Evolutionary conservation across 2,113 vertebrate species (phyloP).

Genomic region (Psittacula cyanocephala): DNA sequence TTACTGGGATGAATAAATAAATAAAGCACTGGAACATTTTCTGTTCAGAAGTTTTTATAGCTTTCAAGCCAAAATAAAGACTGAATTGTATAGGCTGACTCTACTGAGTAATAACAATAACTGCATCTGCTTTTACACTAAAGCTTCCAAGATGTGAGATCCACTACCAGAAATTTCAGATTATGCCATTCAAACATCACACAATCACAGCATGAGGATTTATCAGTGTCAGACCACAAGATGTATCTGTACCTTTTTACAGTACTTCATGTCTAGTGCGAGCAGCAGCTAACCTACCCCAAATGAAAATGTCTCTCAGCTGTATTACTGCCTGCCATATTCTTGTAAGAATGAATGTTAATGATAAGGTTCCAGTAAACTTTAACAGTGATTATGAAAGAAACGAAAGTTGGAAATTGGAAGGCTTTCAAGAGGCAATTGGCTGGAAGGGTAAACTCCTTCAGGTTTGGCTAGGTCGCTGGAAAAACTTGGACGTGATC

Average conservation of each 20-base stretch:
- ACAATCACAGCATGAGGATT: not conserved
- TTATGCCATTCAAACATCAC: not conserved
- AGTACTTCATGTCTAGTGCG: not conserved
- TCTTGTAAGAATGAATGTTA: not conserved
- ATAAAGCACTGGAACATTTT: not conserved
- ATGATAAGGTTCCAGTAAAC: not conserved
- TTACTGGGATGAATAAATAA: not conserved
- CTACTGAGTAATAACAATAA: not conserved
- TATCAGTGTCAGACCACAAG: not conserved
- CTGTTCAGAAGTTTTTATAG: not conserved
- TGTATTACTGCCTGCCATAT: not conserved
- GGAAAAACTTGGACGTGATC: constrained; percentile 52
- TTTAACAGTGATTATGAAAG: not conserved
- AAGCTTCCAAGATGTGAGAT: not conserved
- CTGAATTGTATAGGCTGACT: not conserved
- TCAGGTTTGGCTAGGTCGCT: constrained; percentile 11
- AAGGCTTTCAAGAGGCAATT: constrained; percentile 25
- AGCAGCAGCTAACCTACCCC: not conserved
- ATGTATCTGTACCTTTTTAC: not conserved
- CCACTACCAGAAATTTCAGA: not conserved
- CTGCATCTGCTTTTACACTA: not conserved
- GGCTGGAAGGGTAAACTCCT: constrained; percentile 19
- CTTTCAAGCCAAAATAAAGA: not conserved
- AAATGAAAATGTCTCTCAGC: not conserved
- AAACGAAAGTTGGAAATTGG: constrained; percentile 2